These are phyloP conservation scores for Manis pentadactyla DNA, from an alignment of 2,797 vertebrate species.

Conservation along the genomic window DNA sequence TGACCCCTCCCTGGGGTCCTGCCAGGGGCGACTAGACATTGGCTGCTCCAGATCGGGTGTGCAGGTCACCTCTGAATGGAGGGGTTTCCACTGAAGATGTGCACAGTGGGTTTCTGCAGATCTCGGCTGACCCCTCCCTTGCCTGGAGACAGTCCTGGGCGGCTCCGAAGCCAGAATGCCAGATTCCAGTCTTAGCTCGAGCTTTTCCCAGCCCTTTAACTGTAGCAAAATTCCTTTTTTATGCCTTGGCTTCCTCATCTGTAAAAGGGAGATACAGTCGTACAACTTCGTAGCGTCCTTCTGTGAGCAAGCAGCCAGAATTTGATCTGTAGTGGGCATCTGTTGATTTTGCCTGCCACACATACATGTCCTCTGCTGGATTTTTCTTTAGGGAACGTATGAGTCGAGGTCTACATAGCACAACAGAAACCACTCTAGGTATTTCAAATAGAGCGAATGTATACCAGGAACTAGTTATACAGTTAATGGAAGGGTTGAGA, in stretches of 20 bases:
- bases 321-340: not conserved
- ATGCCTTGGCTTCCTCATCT: not conserved
- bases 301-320: not conserved
- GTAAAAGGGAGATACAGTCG: not conserved
- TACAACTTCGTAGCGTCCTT: not conserved
- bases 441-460: not conserved
- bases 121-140: not conserved
- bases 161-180: not conserved
- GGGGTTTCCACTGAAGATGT: not conserved
- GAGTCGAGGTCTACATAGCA: not conserved
- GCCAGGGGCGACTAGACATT: not conserved
- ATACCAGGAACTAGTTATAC: not conserved
- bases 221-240: not conserved
- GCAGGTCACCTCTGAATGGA: not conserved
- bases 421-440: not conserved
- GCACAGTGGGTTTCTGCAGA: not conserved
- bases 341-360: not conserved
- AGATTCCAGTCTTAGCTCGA: not conserved
- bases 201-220: not conserved
- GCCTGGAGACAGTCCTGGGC: not conserved
- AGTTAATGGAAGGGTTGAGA: not conserved
- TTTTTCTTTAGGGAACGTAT: not conserved
- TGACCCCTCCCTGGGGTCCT: not conserved
- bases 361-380: not conserved
- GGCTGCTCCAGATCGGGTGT: not conserved